Evolutionary conservation across 2,888 invertebrate species (phyloP).

Genomic region (Thalpophila matura): DNA sequence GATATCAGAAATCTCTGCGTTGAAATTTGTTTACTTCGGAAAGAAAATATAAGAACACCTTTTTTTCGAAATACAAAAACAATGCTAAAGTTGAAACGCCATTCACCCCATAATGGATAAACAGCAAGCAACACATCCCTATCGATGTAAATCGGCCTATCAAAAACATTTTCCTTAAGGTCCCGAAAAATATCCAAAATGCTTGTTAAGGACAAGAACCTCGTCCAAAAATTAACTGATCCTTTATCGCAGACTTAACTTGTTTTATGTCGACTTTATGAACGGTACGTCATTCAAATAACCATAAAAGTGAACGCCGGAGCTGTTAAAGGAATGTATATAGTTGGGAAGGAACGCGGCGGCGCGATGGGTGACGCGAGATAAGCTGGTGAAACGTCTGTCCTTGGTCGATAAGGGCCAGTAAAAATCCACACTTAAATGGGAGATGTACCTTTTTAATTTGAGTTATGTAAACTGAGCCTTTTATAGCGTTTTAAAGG

Average conservation of each 20-base stretch:
- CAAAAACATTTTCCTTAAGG: constrained; percentile 14
- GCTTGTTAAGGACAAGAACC: constrained; percentile 21
- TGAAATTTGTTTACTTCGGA: no score
- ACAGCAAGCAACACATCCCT: neutral
- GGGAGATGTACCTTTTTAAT: constrained; percentile 34
- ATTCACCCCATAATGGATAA: neutral
- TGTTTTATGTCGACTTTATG: constrained; percentile 59
- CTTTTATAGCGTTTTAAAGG: neutral
- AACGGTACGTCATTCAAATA: constrained; percentile 61
- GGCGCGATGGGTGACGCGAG: constrained; percentile 49
- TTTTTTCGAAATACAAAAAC: neutral
- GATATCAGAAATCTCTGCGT: neutral
- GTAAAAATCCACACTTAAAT: constrained; percentile 34
- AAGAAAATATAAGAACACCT: neutral
- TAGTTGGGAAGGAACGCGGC: constrained; percentile 38
- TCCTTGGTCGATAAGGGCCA: constrained; percentile 60
- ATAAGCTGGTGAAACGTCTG: constrained; percentile 63
- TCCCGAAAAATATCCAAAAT: constrained; percentile 13
- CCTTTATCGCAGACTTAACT: constrained; percentile 52
- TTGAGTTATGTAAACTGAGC: constrained; percentile 23
- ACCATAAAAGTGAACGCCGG: constrained; percentile 63
- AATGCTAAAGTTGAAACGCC: neutral
- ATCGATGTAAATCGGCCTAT: constrained; percentile 10
- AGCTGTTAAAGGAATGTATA: constrained; percentile 56
- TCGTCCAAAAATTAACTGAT: constrained; percentile 60